Conservation (phyloP, 2,888 invertebrate genomes). For the Ischnus inquisitorius region DNA sequence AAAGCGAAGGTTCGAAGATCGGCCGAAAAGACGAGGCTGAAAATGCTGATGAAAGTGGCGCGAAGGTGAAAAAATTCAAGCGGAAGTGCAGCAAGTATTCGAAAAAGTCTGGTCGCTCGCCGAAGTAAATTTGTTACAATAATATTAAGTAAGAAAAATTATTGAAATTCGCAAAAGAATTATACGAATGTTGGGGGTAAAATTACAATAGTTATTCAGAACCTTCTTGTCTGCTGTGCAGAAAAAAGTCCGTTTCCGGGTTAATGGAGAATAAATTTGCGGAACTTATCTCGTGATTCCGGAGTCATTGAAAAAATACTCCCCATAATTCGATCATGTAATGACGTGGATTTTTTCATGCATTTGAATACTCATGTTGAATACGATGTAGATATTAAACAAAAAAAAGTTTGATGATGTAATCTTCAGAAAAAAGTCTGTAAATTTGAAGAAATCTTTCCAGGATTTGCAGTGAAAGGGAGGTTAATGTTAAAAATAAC, state of each 20-base stretch:
- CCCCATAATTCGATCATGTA: no score
- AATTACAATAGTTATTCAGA: background rate
- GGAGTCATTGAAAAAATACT: no score
- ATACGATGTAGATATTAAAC: no score
- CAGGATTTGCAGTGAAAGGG: background rate
- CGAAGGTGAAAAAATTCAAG: constrained; percentile 82
- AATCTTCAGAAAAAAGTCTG: background rate
- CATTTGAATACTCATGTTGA: no score
- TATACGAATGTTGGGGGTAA: background rate
- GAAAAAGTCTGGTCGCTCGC: constrained; percentile 72
- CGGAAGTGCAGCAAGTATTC: constrained; percentile 80
- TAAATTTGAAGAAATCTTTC: background rate
- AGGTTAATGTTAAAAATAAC: background rate
- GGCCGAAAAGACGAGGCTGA: constrained; percentile 86
- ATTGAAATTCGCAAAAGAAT: no score
- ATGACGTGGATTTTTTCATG: no score
- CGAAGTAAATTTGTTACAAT: constrained; percentile 68
- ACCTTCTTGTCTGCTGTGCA: no score
- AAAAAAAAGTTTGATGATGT: constrained; percentile 6
- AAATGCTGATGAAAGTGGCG: constrained; percentile 77
- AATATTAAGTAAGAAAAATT: background rate
- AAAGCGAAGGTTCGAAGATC: constrained; percentile 81
- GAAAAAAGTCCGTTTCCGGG: no score
- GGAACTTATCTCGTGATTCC: no score
- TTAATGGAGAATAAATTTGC: no score